phyloP scores from a whole-genome alignment of 2,797 vertebrate genomes.

The Eulemur coronatus region DNA sequence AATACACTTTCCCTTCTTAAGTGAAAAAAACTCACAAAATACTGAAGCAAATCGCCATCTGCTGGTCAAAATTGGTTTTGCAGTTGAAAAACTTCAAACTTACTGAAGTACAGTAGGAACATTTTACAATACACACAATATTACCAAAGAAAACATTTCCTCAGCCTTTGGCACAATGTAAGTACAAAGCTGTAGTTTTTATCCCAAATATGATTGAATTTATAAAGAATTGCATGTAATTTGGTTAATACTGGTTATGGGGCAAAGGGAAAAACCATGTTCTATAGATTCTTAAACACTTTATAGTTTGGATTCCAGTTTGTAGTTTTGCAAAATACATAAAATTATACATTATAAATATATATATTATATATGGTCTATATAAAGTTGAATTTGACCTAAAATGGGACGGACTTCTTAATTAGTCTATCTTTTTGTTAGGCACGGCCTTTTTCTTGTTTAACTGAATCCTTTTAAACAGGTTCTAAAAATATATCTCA shows the following conservation, averaged over 20 bases:
- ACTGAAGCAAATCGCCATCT: slow-evolving; percentile 82
- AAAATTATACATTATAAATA: slow-evolving; percentile 85
- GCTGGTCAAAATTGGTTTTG: slow-evolving; percentile 75
- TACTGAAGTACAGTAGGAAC: slow-evolving; percentile 48
- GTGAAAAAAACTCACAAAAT: slow-evolving; percentile 69
- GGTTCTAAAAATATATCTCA: slow-evolving; percentile 82
- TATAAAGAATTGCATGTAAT: slow-evolving; percentile 46
- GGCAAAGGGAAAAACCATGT: slow-evolving; percentile 75
- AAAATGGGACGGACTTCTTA: slow-evolving; percentile 74
- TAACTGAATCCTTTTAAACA: slow-evolving; percentile 78
- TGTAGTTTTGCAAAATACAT: slow-evolving; percentile 81
- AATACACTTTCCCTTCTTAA: slow-evolving; percentile 79
- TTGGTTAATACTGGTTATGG: slow-evolving; percentile 66
- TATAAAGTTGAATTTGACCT: slow-evolving; percentile 78
- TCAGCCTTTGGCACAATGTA: slow-evolving; percentile 79
- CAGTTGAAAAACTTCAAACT: slow-evolving; percentile 67
- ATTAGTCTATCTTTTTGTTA: slow-evolving; percentile 56
- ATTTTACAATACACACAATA: slow-evolving; percentile 67
- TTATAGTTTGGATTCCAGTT: slow-evolving; percentile 86
- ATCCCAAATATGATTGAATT: slow-evolving; percentile 23
- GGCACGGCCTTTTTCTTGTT: slow-evolving; percentile 72
- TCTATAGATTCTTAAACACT: slow-evolving; percentile 71
- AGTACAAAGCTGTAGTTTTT: slow-evolving; percentile 66
- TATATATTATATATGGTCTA: slow-evolving; percentile 85
- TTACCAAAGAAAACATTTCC: slow-evolving; percentile 61